Evolutionary conservation across 2,888 invertebrate genomes (phyloP).

Genomic region (Sisyra nigra): DNA sequence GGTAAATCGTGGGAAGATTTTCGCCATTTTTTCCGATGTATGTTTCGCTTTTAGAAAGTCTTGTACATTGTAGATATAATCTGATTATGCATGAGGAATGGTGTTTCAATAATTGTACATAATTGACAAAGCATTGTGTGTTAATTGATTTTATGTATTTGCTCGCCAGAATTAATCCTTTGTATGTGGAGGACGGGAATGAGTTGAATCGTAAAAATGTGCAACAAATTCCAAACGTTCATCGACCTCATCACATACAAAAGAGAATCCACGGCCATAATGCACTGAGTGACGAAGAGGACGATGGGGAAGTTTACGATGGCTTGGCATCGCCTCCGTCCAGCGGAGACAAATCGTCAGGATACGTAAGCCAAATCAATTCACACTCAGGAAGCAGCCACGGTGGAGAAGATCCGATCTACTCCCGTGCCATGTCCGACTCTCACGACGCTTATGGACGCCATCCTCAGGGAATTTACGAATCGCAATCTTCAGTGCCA

Average conservation of each 20-base stretch:
- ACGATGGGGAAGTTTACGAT: background rate
- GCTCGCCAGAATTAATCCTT: conserved; percentile 26
- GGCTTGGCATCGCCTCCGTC: conserved; percentile 14
- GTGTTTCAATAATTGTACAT: background rate
- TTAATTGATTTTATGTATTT: conserved; percentile 11
- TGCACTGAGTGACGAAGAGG: conserved; percentile 9
- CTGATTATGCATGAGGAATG: background rate
- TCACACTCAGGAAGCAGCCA: conserved; percentile 19
- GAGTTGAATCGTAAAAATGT: background rate
- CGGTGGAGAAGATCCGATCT: conserved; percentile 14
- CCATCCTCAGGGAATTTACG: too few relatives aligned
- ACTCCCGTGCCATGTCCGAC: conserved; percentile 10
- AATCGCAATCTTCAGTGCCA: too few relatives aligned
- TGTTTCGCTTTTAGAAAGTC: background rate
- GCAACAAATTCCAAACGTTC: background rate
- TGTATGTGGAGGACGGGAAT: conserved; percentile 21
- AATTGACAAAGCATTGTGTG: background rate
- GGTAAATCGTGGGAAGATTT: too few relatives aligned
- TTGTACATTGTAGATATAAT: background rate
- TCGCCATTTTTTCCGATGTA: background rate
- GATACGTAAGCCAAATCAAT: conserved; percentile 22
- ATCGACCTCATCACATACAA: too few relatives aligned
- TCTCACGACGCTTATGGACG: too few relatives aligned
- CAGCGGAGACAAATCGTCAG: conserved; percentile 22
- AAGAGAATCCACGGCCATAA: conserved; percentile 5